Conservation (phyloP, 2,797 vertebrate species). For the Lates japonicus region DNA sequence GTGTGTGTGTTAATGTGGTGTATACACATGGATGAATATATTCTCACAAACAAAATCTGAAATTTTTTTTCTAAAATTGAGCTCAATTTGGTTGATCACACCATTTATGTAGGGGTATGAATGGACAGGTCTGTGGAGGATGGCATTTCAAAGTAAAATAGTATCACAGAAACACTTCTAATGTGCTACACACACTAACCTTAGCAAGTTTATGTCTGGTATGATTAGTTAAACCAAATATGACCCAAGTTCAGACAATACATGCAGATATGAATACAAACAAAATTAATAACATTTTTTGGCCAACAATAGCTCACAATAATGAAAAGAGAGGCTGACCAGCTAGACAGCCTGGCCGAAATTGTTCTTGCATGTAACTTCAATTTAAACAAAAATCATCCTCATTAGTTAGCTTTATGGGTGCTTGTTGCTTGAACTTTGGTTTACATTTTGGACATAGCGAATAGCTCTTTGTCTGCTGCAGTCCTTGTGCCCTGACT, state of each 20-base stretch:
- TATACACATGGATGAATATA: neutral
- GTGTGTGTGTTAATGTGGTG: neutral
- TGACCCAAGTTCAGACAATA: neutral
- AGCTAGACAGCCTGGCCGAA: neutral
- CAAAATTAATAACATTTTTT: no score
- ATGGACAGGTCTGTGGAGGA: neutral
- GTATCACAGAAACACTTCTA: no score
- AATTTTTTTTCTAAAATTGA: neutral
- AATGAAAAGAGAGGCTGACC: neutral
- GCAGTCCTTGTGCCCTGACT: neutral
- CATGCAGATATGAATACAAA: neutral
- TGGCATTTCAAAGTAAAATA: no score
- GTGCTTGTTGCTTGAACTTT: neutral
- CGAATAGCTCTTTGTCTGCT: neutral
- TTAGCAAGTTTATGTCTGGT: neutral
- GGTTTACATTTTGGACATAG: no score
- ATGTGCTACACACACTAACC: neutral
- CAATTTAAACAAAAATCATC: neutral
- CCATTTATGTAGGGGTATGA: neutral
- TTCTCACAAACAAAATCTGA: neutral
- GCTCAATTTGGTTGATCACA: neutral
- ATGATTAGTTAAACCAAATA: neutral
- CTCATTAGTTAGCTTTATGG: neutral
- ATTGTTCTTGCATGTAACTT: neutral
- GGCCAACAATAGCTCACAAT: neutral